Evolutionary conservation across 1,140 invertebrate species (phyloP), one percentile per base, ranked within the genome.

Genomic region (Rhizoglyphus robini): DNA sequence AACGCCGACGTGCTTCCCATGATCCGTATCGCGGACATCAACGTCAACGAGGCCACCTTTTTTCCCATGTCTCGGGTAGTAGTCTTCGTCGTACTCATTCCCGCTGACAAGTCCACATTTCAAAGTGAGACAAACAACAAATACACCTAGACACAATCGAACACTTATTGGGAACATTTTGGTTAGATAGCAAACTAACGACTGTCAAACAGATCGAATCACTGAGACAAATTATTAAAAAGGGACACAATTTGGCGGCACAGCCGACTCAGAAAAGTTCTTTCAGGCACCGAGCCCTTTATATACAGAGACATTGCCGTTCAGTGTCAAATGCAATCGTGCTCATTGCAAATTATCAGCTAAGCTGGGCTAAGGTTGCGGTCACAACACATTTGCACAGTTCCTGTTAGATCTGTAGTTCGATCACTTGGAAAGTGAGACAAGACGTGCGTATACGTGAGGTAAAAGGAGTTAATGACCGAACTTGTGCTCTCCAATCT

Each of bases 1-100:
- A 20, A 60, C 58, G 15, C 58, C 58, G 29, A 60, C 30, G 27
- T 60, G 58, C 27, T 60, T 60, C 13, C 38, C 58, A 60, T 32
- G 13, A n/a, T 18, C 27, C 13, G 13, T 3, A 1, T 32, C 23
- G 25, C 29, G 58, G 15, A 60, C 58, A 60, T 60, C 58, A 2
- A 60, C 58, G 36, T 60, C 58, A 32, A 60, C 27, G 13, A 60
- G 29, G 15, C 58, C 58, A 60, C 38, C 58, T 34, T 32, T 58
- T 32, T 2, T n/a, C 15, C 31, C 29, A 34, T 13, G 15, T 1
- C 11, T 27, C 25, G 15, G 54, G 25, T 29, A 30, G 25, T 58
- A 58, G 18, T 23, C 54, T 58, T 27, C 27, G 25, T 58, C 2
- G 25, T 58, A n/a, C 2, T 23, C 54, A 8, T 8, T 8, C 18